phyloP scores from a whole-genome alignment of 2,797 vertebrate species.

The Gymnodraco acuticeps region DNA sequence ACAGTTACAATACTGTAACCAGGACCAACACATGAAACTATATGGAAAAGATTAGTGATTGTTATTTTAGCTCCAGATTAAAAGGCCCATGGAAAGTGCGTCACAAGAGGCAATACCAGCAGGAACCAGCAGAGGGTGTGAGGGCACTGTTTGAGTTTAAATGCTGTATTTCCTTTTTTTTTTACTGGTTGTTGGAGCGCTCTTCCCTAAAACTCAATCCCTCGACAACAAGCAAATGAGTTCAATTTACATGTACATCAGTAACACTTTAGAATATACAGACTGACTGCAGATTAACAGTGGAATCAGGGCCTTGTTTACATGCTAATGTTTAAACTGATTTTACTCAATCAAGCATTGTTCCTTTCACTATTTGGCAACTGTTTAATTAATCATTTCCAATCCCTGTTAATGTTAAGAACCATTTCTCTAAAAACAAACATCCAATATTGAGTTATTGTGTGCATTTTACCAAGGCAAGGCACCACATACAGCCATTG shows the following conservation, averaged over 20 bases:
- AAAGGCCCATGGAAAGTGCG: slow-evolving; percentile 37
- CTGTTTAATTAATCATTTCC: slow-evolving; percentile 37
- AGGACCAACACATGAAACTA: slow-evolving; percentile 29
- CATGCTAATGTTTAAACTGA: slow-evolving; percentile 55
- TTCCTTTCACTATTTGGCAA: slow-evolving; percentile 27
- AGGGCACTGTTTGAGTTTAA: slow-evolving; percentile 43
- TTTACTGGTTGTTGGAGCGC: slow-evolving; percentile 25
- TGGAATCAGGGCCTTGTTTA: slow-evolving; percentile 42
- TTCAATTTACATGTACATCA: slow-evolving; percentile 32
- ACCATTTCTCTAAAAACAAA: slow-evolving; percentile 31
- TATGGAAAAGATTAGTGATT: slow-evolving; percentile 22
- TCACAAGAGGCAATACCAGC: slow-evolving; percentile 52
- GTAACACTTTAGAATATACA: slow-evolving; percentile 16
- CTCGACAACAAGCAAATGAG: slow-evolving; percentile 31
- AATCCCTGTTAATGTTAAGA: slow-evolving; percentile 36
- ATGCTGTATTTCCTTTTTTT: slow-evolving; percentile 40
- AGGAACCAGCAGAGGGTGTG: slow-evolving; percentile 65
- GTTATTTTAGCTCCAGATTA: slow-evolving; percentile 32
- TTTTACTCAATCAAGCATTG: slow-evolving; percentile 40
- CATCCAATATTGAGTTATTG: slow-evolving; percentile 62
- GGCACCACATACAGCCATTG: slow-evolving; percentile 74
- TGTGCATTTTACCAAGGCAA: slow-evolving; percentile 79
- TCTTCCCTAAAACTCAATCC: slow-evolving; percentile 23
- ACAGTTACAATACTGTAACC: slow-evolving; percentile 51
- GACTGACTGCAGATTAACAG: slow-evolving; percentile 21